Base-by-base conservation (phyloP, 2,888 invertebrate genomes). In the Drosophila longiperda region DNA sequence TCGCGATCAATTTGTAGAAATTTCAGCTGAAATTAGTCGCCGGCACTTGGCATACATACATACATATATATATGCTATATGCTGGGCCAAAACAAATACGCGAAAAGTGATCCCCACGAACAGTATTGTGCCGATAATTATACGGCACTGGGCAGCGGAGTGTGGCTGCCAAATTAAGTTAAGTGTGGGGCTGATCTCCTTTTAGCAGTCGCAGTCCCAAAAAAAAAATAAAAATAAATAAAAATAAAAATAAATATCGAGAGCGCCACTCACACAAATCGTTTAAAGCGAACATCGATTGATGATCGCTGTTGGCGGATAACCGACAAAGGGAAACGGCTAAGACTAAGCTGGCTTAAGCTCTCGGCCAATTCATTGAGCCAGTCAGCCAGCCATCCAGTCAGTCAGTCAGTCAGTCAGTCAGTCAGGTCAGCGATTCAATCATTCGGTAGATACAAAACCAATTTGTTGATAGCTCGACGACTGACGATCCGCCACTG, bases 141-240 rank as follows among this genome's bases (percentile, higher is more conserved):
- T 83, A 90, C 76, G 67, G 74, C 79, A 77, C 75, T 77, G 79
- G 76, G 75, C 78, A 72, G 70, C 82, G 75, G 80, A 84, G 80
- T 87, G 91, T 82, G 89, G 90, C 91, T 92, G 89, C 87, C 91
- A 92, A 92, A 91, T 92, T 92, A 91, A 91, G 91, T 92, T 92
- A 92, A 92, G 92, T 92, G 91, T 91, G 91, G 90, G 82, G 83
- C 77, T 86, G 90, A 91, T 84, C 90, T 82, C 68, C 72, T 89
- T 88, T 85, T 78, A 82, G 82, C 90, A 81, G 85, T 78, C 78
- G 72, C 66, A 78, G 66, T 38, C 64, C 52, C 58, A 58, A 72
- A 53, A 59, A 1, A 23, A 34, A 55, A 58, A 57, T n/a, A 54
- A 29, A 26, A 32, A 12, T n/a, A 49, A 23, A 29, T 6, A 29